Evolutionary conservation across 2,113 vertebrate genomes (phyloP).

Genomic region (Catharus bicknelli): DNA sequence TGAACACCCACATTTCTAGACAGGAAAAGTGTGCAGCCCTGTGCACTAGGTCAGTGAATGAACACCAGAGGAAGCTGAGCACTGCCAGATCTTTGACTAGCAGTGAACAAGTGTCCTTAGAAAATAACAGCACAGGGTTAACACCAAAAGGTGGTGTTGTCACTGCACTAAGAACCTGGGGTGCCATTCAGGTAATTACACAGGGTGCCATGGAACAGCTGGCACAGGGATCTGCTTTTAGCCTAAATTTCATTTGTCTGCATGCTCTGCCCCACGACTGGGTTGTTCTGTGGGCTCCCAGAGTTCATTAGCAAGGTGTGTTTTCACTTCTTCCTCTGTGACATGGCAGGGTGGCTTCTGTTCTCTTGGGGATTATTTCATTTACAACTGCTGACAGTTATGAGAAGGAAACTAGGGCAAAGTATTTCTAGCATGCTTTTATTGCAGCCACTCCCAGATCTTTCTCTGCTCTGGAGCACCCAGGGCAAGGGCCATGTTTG

Average conservation of each 20-base stretch:
- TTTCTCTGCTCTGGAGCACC: neutral
- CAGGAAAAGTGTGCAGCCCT: neutral
- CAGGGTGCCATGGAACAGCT: neutral
- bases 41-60: neutral
- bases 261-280: fast-evolving
- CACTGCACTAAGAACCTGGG: neutral
- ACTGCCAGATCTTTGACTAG: neutral
- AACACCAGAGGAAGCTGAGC: neutral
- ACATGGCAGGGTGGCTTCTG: neutral
- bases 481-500: neutral
- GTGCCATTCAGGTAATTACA: neutral
- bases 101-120: neutral
- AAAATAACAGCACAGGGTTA: fast-evolving
- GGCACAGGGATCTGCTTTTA: neutral
- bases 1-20: neutral
- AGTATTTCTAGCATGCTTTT: constrained; percentile 14
- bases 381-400: neutral
- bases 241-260: neutral
- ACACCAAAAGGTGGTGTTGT: neutral
- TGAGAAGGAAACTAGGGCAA: neutral
- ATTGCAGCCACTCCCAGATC: constrained; percentile 45
- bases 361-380: neutral
- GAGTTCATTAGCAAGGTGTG: neutral
- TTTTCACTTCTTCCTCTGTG: neutral
- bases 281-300: neutral